A percentile compares a stretch with the other conserved stretches of the same genome.
These are phyloP conservation scores for Troilus luridus DNA, from an alignment of 2,888 invertebrate species.

Conservation along the genomic window DNA sequence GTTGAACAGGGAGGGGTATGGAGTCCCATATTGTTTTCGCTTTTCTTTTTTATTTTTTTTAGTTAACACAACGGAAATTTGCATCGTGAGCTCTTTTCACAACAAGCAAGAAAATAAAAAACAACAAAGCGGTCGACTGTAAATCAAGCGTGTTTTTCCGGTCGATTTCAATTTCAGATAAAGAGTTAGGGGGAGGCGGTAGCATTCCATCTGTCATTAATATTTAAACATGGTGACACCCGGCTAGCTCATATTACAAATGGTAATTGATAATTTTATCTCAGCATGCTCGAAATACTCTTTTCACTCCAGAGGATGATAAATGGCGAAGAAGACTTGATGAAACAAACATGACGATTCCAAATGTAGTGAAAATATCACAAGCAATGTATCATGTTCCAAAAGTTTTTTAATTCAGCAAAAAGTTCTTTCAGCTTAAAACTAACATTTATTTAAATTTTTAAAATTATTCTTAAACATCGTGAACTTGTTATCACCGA, in stretches of 20 bases:
- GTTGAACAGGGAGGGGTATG: background rate
- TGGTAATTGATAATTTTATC: constrained; percentile 41
- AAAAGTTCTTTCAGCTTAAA: no score
- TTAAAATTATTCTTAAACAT: no score
- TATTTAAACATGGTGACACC: constrained; percentile 50
- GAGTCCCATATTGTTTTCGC: constrained; percentile 18
- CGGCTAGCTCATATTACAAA: background rate
- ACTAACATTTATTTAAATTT: no score
- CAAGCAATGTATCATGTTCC: background rate
- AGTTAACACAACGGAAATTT: constrained; percentile 7
- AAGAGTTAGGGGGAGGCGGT: background rate
- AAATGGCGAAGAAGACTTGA: background rate
- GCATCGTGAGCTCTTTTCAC: constrained; percentile 2
- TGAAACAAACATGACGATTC: background rate
- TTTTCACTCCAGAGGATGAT: background rate
- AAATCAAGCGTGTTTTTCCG: constrained; percentile 28
- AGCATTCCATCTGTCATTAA: constrained; percentile 43
- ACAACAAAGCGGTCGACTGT: constrained; percentile 14
- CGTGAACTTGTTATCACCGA: no score
- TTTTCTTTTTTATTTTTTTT: background rate
- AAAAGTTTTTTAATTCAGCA: no score
- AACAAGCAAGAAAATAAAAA: background rate
- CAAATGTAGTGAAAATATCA: background rate
- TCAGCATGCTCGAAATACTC: constrained; percentile 17
- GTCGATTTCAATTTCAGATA: constrained; percentile 50